Base-by-base conservation (phyloP, 2,797 vertebrate species). In the Pipistrellus nathusii region DNA sequence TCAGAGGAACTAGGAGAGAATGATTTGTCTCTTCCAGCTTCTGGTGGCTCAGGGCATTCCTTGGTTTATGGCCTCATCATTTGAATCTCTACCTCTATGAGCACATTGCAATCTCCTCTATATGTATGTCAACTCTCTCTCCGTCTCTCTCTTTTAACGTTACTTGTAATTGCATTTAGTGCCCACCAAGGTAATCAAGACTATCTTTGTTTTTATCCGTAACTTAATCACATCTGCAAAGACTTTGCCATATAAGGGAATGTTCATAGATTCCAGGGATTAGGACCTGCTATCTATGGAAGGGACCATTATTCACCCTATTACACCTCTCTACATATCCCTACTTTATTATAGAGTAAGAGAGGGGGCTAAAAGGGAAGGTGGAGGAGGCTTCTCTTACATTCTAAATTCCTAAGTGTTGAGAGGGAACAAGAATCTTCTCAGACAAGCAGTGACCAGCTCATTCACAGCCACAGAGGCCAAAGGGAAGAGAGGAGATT, bases 151-250 rank as follows among this genome's bases (percentile, higher is more conserved):
- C 69, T 62, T 51, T 59, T 71, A 72, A 80, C n/a, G 68, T 91
- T 17, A 68, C 62, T 69, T 66, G 48, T 62, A 64, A 84, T 25
- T 46, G 41, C 27, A 59, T 6, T 44, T 80, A 88, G n/a, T 21
- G 11, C 11, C 38, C 35, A 76, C 12, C n/a, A 35, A 18, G 15
- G 51, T 20, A 92, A 57, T 25, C 32, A 77, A 59, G 27, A 66
- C 13, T 53, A 85, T 18, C 57, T 75, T 73, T 77, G 53, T 59
- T 62, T 27, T 62, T 30, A 88, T 41, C 38, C 25, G 91, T 85
- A 38, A 46, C 20, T 32, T 86, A 77, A 62, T 71, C 82, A 90
- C 14, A 81, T 30, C 64, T 83, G 32, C 25, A 82, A 93, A 94
- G 46, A 94, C 15, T 76, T 46, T 76, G 25, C 30, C 32, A 30